These are phyloP conservation scores for Oenanthe melanoleuca DNA, from an alignment of 2,113 vertebrate genomes.

Conservation along the genomic window DNA sequence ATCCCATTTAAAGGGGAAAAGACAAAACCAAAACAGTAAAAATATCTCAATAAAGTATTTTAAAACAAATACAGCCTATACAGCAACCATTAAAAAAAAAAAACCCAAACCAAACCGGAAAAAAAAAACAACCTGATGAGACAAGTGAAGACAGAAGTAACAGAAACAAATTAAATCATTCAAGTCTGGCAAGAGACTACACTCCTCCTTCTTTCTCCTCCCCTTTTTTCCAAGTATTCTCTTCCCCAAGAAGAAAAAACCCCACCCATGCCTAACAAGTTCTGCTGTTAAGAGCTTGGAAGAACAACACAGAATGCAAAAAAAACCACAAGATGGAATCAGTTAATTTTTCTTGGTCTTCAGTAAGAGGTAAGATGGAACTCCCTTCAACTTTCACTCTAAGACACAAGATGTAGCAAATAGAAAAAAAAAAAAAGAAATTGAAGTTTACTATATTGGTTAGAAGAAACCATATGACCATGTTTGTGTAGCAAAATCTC, in stretches of 20 bases:
- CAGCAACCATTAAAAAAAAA: neutral
- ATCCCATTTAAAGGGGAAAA: neutral
- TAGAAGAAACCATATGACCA: neutral
- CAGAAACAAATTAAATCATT: neutral
- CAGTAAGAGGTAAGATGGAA: neutral
- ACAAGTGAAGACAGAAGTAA: neutral
- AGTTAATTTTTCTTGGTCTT: neutral
- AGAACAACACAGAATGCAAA: neutral
- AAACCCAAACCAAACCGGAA: neutral
- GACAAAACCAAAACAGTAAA: neutral
- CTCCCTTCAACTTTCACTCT: neutral
- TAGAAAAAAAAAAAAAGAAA: neutral
- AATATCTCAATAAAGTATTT: neutral
- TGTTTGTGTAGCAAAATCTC: neutral
- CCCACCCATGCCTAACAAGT: neutral
- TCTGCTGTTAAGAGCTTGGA: neutral
- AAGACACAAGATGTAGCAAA: neutral
- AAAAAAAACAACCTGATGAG: neutral
- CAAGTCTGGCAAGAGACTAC: neutral
- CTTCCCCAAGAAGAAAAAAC: neutral
- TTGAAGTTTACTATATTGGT: neutral
- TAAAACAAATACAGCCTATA: neutral
- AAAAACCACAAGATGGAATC: neutral
- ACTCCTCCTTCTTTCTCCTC: neutral
- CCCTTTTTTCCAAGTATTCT: neutral